A percentile compares a stretch with the other conserved stretches of the same genome.
These are phyloP conservation scores for Acropora yongei DNA, from an alignment of 64 coral and sea anemone species.

Conservation along the genomic window DNA sequence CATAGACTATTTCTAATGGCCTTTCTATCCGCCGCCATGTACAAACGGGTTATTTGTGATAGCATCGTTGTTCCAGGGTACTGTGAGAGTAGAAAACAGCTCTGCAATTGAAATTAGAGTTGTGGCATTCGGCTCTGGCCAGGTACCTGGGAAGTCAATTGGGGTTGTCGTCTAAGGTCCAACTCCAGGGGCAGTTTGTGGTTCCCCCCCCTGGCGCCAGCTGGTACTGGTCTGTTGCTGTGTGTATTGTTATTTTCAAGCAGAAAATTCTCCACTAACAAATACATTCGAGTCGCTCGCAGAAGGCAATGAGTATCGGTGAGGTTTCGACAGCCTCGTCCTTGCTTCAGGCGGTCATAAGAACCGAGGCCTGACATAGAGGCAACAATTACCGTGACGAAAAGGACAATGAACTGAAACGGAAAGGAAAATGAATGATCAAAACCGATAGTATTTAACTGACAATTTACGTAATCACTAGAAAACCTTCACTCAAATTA, in stretches of 20 bases:
- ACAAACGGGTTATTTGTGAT: neutral
- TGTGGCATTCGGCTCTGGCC: constrained; percentile 9
- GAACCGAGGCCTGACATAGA: neutral
- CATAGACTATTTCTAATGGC: constrained; percentile 7
- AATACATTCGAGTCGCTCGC: neutral
- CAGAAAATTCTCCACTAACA: neutral
- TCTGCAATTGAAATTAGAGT: neutral
- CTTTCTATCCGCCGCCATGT: constrained; percentile 18
- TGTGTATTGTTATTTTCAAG: neutral
- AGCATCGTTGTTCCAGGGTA: constrained; percentile 31
- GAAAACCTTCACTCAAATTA: too few relatives aligned
- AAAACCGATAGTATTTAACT: neutral
- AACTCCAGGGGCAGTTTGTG: neutral
- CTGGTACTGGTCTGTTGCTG: neutral
- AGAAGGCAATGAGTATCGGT: too few relatives aligned
- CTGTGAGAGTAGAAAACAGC: neutral
- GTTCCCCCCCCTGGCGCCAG: neutral
- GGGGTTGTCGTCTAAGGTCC: neutral
- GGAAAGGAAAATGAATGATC: neutral
- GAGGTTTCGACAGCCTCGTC: neutral
- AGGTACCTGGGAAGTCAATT: constrained; percentile 18
- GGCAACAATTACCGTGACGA: neutral
- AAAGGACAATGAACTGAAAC: neutral
- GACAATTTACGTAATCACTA: too few relatives aligned
- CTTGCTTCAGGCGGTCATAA: neutral